Conservation (phyloP, 30 jellyfish, hydroid and myxozoan species). For the Aurelia sp. region DNA sequence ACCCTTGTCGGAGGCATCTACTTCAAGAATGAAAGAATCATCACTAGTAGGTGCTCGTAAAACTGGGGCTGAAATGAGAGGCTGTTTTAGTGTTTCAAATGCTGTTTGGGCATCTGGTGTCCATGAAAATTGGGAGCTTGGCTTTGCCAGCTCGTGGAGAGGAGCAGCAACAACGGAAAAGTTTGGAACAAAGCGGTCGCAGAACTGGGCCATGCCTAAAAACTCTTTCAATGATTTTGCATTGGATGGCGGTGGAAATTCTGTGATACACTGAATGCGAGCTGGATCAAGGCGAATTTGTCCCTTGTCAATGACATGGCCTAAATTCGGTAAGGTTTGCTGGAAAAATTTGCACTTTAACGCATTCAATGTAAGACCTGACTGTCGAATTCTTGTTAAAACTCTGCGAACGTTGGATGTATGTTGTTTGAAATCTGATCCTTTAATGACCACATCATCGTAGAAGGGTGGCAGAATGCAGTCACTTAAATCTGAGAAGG, state of each 20-base stretch:
- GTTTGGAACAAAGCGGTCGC: not conserved
- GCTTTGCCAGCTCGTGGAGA: slow-evolving; percentile 24
- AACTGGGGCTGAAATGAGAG: slow-evolving; percentile 44
- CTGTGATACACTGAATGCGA: slow-evolving; percentile 13
- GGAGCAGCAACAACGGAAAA: slow-evolving; percentile 29
- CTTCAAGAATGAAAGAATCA: slow-evolving; percentile 39
- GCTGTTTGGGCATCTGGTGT: slow-evolving; percentile 32
- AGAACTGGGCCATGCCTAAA: slow-evolving; percentile 17
- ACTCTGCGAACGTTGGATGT: slow-evolving; percentile 27
- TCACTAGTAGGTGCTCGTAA: slow-evolving; percentile 40
- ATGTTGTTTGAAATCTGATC: slow-evolving; percentile 19
- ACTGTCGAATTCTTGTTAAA: slow-evolving; percentile 21
- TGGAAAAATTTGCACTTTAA: slow-evolving; percentile 42
- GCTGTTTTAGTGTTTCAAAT: not conserved
- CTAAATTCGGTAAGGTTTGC: slow-evolving; percentile 16
- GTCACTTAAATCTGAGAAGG: slow-evolving; percentile 6
- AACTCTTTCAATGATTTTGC: slow-evolving; percentile 7
- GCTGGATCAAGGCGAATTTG: slow-evolving; percentile 38
- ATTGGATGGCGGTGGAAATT: slow-evolving; percentile 19
- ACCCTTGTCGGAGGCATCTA: slow-evolving; percentile 25
- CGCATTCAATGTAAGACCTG: slow-evolving; percentile 37
- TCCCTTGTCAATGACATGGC: slow-evolving; percentile 45
- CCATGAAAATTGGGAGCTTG: slow-evolving; percentile 14
- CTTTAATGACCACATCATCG: slow-evolving; percentile 41
- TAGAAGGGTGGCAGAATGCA: slow-evolving; percentile 39